Evolutionary conservation across 2,113 vertebrate genomes (phyloP).

Genomic region (Cathartes aura): DNA sequence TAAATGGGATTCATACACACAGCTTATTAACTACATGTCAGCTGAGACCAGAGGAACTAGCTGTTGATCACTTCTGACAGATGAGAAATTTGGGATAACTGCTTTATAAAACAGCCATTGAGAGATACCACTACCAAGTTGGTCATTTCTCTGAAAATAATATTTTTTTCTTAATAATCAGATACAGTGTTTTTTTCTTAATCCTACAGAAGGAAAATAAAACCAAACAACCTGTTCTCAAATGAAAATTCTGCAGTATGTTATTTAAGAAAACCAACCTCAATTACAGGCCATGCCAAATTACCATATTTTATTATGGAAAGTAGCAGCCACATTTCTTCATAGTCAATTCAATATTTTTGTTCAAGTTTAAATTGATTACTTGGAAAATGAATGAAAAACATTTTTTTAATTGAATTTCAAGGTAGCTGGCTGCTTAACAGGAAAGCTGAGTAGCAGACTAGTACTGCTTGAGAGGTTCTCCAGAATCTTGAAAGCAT

Average conservation of each 20-base stretch:
- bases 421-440: conserved; percentile 52
- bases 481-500: conserved; percentile 66
- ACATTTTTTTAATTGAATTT: conserved; percentile 39
- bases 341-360: conserved; percentile 55
- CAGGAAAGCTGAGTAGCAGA: conserved; percentile 49
- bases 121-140: not conserved
- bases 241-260: not conserved
- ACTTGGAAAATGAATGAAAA: conserved; percentile 50
- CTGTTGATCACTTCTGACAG: not conserved
- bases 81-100: not conserved
- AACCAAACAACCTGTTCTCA: not conserved
- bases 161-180: not conserved
- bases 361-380: conserved; percentile 54
- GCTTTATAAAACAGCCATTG: not conserved
- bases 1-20: not conserved
- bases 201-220: not conserved
- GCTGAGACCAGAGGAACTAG: not conserved
- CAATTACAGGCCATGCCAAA: not conserved
- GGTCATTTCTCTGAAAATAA: not conserved
- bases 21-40: not conserved
- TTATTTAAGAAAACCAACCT: not conserved
- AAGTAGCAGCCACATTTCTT: not conserved
- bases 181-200: not conserved
- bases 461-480: conserved; percentile 71
- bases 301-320: conserved; percentile 13